Conservation (phyloP, 2,888 invertebrate genomes). For the Formica aserva region DNA sequence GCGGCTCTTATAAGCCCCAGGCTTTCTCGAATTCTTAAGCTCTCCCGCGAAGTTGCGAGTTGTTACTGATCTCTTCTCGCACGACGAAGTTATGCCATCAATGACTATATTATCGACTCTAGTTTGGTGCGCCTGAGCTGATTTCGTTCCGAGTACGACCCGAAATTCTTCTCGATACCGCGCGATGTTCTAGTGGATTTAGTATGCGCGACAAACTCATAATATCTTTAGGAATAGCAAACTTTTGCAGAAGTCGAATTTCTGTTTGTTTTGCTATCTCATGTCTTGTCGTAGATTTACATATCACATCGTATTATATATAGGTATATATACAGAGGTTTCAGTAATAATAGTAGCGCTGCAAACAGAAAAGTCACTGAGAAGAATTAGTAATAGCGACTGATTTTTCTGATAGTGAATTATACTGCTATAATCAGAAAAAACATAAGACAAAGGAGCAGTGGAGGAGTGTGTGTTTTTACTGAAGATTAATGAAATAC, state of each 20-base stretch:
- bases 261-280: not conserved
- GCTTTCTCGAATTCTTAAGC: conserved; percentile 59
- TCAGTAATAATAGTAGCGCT: not conserved
- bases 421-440: no score
- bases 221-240: not conserved
- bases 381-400: not conserved
- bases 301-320: not conserved
- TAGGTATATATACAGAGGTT: not conserved
- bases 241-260: conserved; percentile 12
- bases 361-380: not conserved
- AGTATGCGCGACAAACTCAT: conserved; percentile 23
- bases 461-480: no score
- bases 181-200: conserved; percentile 28
- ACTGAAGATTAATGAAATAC: no score
- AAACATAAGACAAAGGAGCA: no score
- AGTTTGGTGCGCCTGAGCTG: conserved; percentile 48
- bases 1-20: conserved; percentile 44
- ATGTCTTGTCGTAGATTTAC: not conserved
- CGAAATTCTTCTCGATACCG: conserved; percentile 36
- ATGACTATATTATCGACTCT: conserved; percentile 52
- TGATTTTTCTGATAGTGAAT: no score
- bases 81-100: conserved; percentile 40
- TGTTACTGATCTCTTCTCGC: conserved; percentile 55
- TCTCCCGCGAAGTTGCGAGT: conserved; percentile 48
- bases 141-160: conserved; percentile 45